Evolutionary conservation across 2,113 vertebrate species (phyloP).

Genomic region (Neoarius graeffei): DNA sequence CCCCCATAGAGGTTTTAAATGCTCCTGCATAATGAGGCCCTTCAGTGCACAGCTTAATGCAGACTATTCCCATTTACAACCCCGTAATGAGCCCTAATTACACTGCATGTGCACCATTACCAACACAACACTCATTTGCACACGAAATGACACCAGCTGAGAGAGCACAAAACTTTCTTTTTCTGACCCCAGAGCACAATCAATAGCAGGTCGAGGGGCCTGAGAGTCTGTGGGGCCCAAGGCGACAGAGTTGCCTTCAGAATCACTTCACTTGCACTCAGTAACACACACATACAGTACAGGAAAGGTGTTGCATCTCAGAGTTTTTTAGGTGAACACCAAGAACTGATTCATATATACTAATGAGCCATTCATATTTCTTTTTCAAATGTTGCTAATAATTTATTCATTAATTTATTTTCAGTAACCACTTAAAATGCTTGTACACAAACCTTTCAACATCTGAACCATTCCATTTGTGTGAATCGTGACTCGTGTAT

Average conservation of each 20-base stretch:
- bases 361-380: neutral
- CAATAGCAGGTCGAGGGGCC: neutral
- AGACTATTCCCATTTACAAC: conserved; percentile 68
- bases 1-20: conserved; percentile 66
- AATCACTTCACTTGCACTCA: too few species aligned
- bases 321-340: neutral
- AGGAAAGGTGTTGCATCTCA: neutral
- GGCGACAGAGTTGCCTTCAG: too few species aligned
- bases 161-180: conserved; percentile 47
- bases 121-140: conserved; percentile 55
- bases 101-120: conserved; percentile 62
- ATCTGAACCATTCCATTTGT: neutral
- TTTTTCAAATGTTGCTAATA: neutral
- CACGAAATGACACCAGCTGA: conserved; percentile 44
- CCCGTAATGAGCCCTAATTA: conserved; percentile 75
- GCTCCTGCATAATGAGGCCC: conserved; percentile 75
- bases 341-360: neutral
- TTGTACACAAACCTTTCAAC: neutral
- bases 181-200: conserved; percentile 5
- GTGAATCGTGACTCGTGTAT: neutral
- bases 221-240: neutral
- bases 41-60: conserved; percentile 61
- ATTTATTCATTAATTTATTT: neutral
- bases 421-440: neutral
- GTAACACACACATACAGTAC: neutral